These are phyloP conservation scores for Thalpophila matura DNA, from an alignment of 2,888 invertebrate genomes.

Conservation along the genomic window DNA sequence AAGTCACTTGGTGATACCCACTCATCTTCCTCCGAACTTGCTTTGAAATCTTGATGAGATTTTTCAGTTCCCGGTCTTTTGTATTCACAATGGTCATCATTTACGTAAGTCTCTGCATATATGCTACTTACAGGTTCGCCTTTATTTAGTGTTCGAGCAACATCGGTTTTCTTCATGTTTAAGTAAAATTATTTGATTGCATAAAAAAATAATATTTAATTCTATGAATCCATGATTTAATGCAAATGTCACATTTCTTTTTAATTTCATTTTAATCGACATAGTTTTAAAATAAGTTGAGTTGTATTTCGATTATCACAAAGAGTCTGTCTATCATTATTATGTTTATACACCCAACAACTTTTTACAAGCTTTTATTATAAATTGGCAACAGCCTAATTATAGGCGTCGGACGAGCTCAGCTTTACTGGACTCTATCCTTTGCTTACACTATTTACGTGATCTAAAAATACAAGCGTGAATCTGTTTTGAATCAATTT, in stretches of 20 bases:
- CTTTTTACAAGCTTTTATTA: too few species aligned
- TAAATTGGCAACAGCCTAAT: too few species aligned
- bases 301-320: too few species aligned
- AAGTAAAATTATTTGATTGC: conserved; percentile 26
- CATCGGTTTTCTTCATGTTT: conserved; percentile 70
- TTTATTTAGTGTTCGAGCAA: conserved; percentile 63
- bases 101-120: conserved; percentile 82
- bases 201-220: conserved; percentile 27
- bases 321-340: not conserved
- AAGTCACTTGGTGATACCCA: conserved; percentile 87
- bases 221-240: too few species aligned
- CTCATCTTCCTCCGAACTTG: conserved; percentile 46
- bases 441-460: too few species aligned
- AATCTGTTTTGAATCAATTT: too few species aligned
- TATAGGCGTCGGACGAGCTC: too few species aligned
- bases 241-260: conserved; percentile 37
- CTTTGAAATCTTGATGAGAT: conserved; percentile 13
- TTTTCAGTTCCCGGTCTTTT: conserved; percentile 33
- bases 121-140: conserved; percentile 78
- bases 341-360: too few species aligned
- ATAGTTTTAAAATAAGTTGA: too few species aligned
- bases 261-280: conserved; percentile 13
- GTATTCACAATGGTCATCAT: conserved; percentile 70
- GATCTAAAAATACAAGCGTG: too few species aligned
- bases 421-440: too few species aligned